Percentiles rank a stretch among this genome's conserved stretches.
Conservation (phyloP, 2,888 invertebrate species). For the Nemurella pictetii region DNA sequence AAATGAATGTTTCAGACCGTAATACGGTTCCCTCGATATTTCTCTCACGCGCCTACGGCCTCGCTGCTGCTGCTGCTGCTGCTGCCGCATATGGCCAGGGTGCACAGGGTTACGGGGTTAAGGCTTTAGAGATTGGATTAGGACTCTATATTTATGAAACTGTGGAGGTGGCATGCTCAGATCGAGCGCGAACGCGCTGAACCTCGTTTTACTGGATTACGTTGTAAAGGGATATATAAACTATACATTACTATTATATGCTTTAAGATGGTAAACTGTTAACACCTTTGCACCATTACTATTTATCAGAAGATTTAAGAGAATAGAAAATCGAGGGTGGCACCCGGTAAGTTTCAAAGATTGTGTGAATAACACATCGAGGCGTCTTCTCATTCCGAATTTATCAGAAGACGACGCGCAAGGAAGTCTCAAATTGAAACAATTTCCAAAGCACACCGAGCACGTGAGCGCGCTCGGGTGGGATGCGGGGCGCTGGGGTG, state of each 20-base stretch:
- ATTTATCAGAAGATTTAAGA: background rate
- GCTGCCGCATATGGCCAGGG: no score
- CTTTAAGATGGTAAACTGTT: background rate
- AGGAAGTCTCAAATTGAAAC: background rate
- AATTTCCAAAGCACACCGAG: background rate
- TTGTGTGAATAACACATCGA: background rate
- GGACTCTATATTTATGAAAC: constrained; percentile 15
- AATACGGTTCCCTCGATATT: constrained; percentile 1
- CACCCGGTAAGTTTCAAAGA: background rate
- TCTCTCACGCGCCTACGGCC: background rate
- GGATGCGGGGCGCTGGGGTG: background rate
- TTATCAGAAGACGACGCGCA: background rate
- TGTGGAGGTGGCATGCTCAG: background rate
- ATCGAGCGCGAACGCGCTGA: background rate
- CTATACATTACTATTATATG: background rate
- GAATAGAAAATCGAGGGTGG: background rate
- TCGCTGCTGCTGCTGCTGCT: no score
- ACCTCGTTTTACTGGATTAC: background rate
- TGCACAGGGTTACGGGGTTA: background rate
- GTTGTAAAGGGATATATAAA: background rate
- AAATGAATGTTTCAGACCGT: constrained; percentile 3
- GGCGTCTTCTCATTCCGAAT: background rate
- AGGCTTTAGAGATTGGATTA: constrained; percentile 13
- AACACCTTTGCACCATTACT: background rate
- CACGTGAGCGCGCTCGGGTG: background rate